Evolutionary conservation across 2,888 invertebrate genomes (phyloP).

Genomic region (Amphipyra berbera): DNA sequence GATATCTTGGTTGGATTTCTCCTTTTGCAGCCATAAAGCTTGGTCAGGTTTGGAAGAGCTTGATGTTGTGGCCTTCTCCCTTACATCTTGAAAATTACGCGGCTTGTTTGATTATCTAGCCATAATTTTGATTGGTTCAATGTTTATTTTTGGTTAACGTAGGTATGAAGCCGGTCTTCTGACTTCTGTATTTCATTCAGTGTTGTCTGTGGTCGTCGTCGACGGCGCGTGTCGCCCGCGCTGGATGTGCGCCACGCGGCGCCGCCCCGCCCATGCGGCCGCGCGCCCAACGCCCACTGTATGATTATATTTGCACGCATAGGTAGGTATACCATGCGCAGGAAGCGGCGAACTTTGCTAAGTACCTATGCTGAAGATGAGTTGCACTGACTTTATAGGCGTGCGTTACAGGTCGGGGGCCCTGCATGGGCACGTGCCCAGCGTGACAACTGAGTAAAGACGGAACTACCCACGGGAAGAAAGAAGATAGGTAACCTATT

Average conservation of each 20-base stretch:
- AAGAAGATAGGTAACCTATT: too few relatives aligned
- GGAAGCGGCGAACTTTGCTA: neutral
- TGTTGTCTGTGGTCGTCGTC: neutral
- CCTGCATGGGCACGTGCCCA: too few relatives aligned
- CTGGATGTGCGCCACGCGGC: conserved; percentile 19
- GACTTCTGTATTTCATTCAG: neutral
- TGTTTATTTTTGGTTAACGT: neutral
- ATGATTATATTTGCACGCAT: conserved; percentile 11
- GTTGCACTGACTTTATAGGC: neutral
- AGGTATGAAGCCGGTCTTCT: neutral
- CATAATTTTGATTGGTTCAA: too few relatives aligned
- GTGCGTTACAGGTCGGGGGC: too few relatives aligned
- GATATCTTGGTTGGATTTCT: too few relatives aligned
- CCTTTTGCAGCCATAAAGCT: too few relatives aligned
- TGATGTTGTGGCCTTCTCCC: too few relatives aligned
- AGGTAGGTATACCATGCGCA: neutral
- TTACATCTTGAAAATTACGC: too few relatives aligned
- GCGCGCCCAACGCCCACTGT: neutral
- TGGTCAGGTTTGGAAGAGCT: too few relatives aligned
- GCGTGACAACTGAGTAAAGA: too few relatives aligned
- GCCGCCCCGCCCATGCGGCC: conserved; percentile 12
- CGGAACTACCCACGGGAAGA: too few relatives aligned
- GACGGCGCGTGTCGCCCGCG: conserved; percentile 23
- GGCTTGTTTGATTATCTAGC: too few relatives aligned
- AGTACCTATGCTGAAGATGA: neutral